Conservation (phyloP, 2,113 vertebrate genomes). For the Climacteris rufus region DNA sequence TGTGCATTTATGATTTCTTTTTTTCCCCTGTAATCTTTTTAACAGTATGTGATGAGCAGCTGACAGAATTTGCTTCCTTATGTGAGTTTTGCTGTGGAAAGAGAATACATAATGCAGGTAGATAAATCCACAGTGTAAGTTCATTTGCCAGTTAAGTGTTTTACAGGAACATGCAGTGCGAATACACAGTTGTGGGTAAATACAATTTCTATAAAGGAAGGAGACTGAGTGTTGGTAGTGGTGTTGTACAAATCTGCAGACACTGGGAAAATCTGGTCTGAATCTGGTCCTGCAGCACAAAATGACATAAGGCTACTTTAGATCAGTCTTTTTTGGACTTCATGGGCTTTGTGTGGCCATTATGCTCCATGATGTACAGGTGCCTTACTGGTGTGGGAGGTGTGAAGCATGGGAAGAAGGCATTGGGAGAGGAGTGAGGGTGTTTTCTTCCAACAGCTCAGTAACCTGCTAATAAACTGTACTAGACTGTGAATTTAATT, state of each 20-base stretch:
- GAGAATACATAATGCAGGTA: background rate
- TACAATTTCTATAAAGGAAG: background rate
- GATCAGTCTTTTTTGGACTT: background rate
- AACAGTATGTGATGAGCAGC: constrained; percentile 62
- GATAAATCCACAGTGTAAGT: background rate
- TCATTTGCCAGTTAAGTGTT: background rate
- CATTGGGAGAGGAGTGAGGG: background rate
- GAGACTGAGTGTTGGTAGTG: background rate
- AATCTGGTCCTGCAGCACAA: background rate
- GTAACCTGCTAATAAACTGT: constrained; percentile 40
- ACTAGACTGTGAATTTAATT: constrained; percentile 45
- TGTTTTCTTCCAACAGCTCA: background rate
- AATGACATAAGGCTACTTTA: background rate
- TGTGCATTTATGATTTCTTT: constrained; percentile 73
- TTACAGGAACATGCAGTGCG: background rate
- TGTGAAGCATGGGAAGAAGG: background rate
- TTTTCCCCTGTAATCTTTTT: constrained; percentile 61
- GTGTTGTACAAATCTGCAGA: background rate
- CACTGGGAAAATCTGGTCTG: background rate
- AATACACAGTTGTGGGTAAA: background rate
- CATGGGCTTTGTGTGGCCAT: background rate
- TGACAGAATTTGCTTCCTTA: constrained; percentile 65
- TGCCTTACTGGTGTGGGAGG: background rate
- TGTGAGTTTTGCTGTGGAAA: constrained; percentile 39
- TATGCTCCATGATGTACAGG: background rate